A percentile compares a stretch with the other conserved stretches of the same genome.
Evolutionary conservation across 2,113 vertebrate species (phyloP).

Genomic region (Sminthopsis crassicaudata): DNA sequence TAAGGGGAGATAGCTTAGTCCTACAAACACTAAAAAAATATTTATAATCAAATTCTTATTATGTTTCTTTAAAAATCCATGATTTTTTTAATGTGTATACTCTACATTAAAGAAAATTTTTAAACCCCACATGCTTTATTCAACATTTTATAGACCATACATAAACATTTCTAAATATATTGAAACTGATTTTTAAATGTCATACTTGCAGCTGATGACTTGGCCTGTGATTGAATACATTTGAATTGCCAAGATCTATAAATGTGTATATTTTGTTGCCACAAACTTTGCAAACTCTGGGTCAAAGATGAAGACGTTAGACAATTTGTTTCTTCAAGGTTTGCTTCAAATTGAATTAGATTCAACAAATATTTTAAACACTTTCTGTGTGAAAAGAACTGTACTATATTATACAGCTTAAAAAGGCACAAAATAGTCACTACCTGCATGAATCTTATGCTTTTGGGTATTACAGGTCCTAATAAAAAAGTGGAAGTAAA

Average conservation of each 20-base stretch:
- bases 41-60: neutral
- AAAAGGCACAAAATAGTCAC: too few species aligned
- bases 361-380: too few species aligned
- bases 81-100: neutral
- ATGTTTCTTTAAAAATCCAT: neutral
- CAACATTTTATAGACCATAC: neutral
- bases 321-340: neutral
- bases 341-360: too few species aligned
- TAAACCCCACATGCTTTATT: neutral
- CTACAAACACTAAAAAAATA: too few species aligned
- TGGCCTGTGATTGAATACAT: neutral
- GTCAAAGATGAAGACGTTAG: neutral
- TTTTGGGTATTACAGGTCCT: too few species aligned
- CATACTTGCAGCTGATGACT: neutral
- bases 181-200: neutral
- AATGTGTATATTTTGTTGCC: neutral
- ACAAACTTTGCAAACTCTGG: neutral
- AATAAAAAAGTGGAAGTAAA: too few species aligned
- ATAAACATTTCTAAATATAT: neutral
- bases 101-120: neutral
- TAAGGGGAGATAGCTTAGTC: neutral
- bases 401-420: too few species aligned
- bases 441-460: too few species aligned
- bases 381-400: too few species aligned
- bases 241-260: neutral